Base-by-base conservation (phyloP, 2,797 vertebrate genomes). In the Thunnus albacares region DNA sequence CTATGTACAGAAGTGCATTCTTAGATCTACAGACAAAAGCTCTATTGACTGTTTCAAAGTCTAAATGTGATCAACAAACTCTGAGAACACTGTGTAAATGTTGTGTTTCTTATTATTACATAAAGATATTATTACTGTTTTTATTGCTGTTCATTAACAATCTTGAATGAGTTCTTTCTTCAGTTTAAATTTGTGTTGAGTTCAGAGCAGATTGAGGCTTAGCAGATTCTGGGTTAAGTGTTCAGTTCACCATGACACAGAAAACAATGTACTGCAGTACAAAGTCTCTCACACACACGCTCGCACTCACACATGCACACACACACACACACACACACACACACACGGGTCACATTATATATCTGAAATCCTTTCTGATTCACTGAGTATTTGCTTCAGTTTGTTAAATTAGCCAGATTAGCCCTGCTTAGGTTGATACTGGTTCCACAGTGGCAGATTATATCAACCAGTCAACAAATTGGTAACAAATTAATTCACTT, bases 161-260 rank as follows among this genome's bases (percentile, higher is more conserved):
- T 51, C 49, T 56, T 51, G 63, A 55, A 68, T 2, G 13, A 75
- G 53, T 28, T 74, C 15, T 62, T 66, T 12, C 38, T 72, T 69
- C 26, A 14, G 8, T 63, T 63, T 38, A 15, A 63, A 22, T 43
- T 38, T 24, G 35, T 45, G 57, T 60, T 49, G n/a, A 75, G 6
- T 24, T 72, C 4, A 33, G 45, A 33, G 24, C 41, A 57, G 66
- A 65, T 71, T 8, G 17, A 45, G 8, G 47, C 59, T 83, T 57
- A 26, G 52, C 41, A 51, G 83, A 82, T 53, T 89, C 84, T 87
- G 89, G 84, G 88, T 89, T 77, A 28, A 79, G 17, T 22, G 60
- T 59, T 84, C 28, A 67, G 81, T 88, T 91, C 83, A 87, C 86
- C 82, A 62, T 70, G 75, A 90, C 84, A 75, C 58, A 79, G 72